Conservation (phyloP, 2,113 vertebrate species). For the Aphelocoma coerulescens region DNA sequence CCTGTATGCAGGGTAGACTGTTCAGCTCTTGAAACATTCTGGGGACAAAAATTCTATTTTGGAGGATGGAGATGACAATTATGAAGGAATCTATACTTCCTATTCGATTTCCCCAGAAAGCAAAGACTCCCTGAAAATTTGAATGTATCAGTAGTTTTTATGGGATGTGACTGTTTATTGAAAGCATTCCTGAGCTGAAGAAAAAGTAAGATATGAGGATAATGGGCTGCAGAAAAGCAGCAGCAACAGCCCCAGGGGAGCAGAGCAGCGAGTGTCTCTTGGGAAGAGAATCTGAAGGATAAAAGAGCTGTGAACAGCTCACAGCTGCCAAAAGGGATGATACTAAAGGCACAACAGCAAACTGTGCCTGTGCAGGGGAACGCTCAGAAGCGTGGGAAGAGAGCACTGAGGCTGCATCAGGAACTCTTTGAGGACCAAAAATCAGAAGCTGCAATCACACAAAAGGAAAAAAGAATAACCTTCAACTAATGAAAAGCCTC, state of each 20-base stretch:
- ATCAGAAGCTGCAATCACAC: background rate
- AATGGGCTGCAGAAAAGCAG: constrained; percentile 45
- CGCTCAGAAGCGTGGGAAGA: constrained; percentile 42
- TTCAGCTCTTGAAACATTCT: background rate
- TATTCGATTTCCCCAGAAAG: background rate
- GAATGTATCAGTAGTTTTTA: background rate
- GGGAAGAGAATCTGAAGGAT: constrained; percentile 50
- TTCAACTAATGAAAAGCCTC: background rate
- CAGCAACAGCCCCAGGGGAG: background rate
- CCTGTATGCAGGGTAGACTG: background rate
- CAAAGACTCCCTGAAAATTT: background rate
- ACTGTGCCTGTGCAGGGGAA: background rate
- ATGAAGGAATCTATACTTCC: background rate
- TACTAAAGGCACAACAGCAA: constrained; percentile 42
- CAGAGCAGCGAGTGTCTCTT: constrained; percentile 6
- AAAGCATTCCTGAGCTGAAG: constrained; percentile 20
- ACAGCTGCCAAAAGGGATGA: constrained; percentile 16
- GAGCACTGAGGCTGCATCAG: background rate
- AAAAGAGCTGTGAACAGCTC: constrained; percentile 11
- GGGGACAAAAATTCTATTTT: background rate
- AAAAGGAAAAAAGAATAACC: background rate
- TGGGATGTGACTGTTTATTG: background rate
- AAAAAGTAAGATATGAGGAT: constrained; percentile 16
- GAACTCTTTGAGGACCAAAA: constrained; percentile 22
- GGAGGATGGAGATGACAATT: background rate